Base-by-base conservation (phyloP, 2,113 vertebrate genomes). In the Calypte anna region DNA sequence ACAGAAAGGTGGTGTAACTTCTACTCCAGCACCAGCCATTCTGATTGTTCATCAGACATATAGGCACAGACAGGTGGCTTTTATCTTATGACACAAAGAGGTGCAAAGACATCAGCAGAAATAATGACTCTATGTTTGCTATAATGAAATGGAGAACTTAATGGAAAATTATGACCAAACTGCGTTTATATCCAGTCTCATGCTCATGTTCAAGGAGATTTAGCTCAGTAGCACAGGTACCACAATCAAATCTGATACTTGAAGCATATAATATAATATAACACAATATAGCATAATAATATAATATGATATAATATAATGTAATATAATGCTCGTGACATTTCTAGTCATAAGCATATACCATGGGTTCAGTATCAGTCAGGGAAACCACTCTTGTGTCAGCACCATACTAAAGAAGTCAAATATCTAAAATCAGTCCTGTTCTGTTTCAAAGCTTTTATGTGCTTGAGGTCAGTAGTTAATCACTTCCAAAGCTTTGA, bases 21-120 rank as follows among this genome's bases (percentile, higher is more conserved):
- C 67, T 51, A 20, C 23, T 70, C 57, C 70, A 55, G 66, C 33
- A 50, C 44, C 28, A 38, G 15, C 25, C 25, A 10, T 44, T 75
- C 64, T 61, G 12, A 43, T 4, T 43, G 62, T 53, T 67, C 69
- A 23, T 22, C 0, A 3, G 64, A n/a, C 23, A 54, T 0, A 0
- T 10, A 46, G n/a, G 61, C 38, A 46, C 22, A 77, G 48, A 25
- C 57, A 63, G 44, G 43, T 8, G 12, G 16, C 9, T 75, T 59
- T 23, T 21, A 82, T 28, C 31, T 19, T 8, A 27, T 12, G 28
- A 22, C 33, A 48, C 16, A 48, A 22, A 55, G 30, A 79, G 36
- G 12, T 30, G 53, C 43, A 59, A 44, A 63, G 33, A n/a, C 21
- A 48, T 21, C 53, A 44, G 40, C 16, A 68, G 64, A 88, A 88